These are phyloP conservation scores for Eumaeus atala DNA, from an alignment of 1,140 invertebrate species.

Conservation along the genomic window DNA sequence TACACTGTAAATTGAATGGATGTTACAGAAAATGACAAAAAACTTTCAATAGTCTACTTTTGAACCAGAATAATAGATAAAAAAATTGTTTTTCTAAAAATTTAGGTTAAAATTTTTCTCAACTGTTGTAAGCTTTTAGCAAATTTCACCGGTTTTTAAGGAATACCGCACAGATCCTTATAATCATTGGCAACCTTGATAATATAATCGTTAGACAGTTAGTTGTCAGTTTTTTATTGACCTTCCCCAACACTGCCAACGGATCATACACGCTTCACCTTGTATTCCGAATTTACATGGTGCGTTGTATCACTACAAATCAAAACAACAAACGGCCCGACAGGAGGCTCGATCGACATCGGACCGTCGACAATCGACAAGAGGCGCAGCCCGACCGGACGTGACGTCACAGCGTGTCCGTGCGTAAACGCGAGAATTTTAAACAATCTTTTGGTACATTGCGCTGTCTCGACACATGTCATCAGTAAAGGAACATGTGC, in stretches of 20 bases:
- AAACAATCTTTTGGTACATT: conserved; percentile 66
- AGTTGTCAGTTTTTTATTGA: too few species aligned
- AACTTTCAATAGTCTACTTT: too few species aligned
- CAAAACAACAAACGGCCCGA: conserved; percentile 61
- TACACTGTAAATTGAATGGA: too few species aligned
- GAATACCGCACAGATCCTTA: too few species aligned
- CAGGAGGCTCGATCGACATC: conserved; percentile 63
- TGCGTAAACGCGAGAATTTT: conserved; percentile 67
- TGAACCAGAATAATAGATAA: too few species aligned
- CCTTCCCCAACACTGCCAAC: not conserved
- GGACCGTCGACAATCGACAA: conserved; percentile 36
- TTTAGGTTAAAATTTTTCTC: too few species aligned
- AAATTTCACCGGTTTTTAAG: too few species aligned
- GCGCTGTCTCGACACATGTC: conserved; percentile 55
- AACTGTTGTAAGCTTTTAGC: too few species aligned
- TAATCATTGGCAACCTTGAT: too few species aligned
- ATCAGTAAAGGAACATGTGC: conserved; percentile 49
- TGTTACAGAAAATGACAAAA: too few species aligned
- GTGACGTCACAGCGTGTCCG: conserved; percentile 58
- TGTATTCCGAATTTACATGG: conserved; percentile 36
- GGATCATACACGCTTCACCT: conserved; percentile 10
- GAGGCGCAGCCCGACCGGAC: conserved; percentile 47
- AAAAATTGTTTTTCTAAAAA: too few species aligned
- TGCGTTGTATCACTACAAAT: conserved; percentile 53
- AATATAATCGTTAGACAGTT: too few species aligned